phyloP scores from a whole-genome alignment of 2,797 vertebrate genomes.

The Phalanger gymnotis region DNA sequence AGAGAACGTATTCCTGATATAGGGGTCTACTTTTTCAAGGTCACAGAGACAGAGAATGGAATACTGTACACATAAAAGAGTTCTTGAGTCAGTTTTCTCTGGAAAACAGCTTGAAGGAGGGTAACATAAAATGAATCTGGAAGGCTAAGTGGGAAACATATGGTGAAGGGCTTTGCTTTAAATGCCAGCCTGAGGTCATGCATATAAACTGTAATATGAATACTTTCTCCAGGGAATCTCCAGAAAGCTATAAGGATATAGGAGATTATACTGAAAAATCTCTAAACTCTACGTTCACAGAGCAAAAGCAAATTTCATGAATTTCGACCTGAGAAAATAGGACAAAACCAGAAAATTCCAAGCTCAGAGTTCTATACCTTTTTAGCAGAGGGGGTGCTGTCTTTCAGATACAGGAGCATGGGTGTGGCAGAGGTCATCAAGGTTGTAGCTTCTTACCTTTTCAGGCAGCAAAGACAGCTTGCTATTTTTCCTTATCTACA shows the following conservation, averaged over 20 bases:
- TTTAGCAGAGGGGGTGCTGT: background rate
- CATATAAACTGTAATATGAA: background rate
- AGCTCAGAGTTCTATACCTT: background rate
- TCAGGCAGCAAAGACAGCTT: background rate
- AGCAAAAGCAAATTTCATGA: background rate
- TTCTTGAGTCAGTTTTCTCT: background rate
- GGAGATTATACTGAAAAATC: background rate
- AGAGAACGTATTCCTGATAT: background rate
- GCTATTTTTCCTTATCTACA: background rate
- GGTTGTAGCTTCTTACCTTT: background rate
- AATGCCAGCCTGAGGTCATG: background rate
- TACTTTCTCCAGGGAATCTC: background rate
- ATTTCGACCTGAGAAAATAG: background rate
- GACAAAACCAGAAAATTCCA: background rate
- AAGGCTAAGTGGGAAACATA: background rate
- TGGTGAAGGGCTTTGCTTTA: background rate
- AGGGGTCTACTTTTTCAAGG: background rate
- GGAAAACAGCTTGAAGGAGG: background rate
- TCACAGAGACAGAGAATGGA: background rate
- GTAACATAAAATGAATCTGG: background rate
- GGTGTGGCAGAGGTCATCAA: background rate
- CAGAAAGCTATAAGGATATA: background rate
- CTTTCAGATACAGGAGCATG: background rate
- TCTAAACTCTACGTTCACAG: background rate
- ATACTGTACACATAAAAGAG: background rate